Base-by-base conservation (phyloP, 2,888 invertebrate genomes). In the Thyatira batis region DNA sequence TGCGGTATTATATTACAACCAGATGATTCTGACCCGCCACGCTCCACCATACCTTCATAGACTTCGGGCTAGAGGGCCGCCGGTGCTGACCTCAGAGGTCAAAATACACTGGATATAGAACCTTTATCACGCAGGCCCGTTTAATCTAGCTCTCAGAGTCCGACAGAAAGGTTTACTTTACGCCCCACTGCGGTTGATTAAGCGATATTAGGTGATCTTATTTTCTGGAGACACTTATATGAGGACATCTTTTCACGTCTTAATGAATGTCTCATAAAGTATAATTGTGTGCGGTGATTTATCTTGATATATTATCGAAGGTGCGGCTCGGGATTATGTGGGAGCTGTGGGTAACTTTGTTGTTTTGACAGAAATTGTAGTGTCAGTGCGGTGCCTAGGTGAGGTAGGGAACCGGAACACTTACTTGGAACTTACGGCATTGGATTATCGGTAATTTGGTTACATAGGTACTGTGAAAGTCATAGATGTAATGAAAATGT, bases 91-190 rank as follows among this genome's bases (percentile, higher is more conserved):
- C 61, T 58, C 58, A 55, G 60, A 57, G 84, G 50, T 76, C 87
- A 73, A 48, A 58, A 59, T 75, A 70, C 39, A 64, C 21, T 84
- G 80, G 90, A 52, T 71, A 64, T 61, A 58, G 67, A 65, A 71
- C 82, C 80, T 87, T 89, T 89, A 88, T 88, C 89, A 82, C 80
- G 65, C 71, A 71, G 78, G 77, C 76, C 69, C 88, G 81, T 84
- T 89, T 90, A 90, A 90, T 90, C 90, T 89, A 84, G 90, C 90
- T 87, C 89, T 89, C 82, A 84, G 84, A 67, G 71, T 39, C 62
- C 69, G 74, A 56, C 73, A 79, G 79, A 80, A 76, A 76, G 76
- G 80, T 82, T 78, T 79, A 78, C 71, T 82, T 78, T 76, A 76
- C 80, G 73, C 71, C 75, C 70, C 77, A 71, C 79, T 57, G 71